Conservation (phyloP, 2,888 invertebrate genomes). For the Tipula confusa region DNA sequence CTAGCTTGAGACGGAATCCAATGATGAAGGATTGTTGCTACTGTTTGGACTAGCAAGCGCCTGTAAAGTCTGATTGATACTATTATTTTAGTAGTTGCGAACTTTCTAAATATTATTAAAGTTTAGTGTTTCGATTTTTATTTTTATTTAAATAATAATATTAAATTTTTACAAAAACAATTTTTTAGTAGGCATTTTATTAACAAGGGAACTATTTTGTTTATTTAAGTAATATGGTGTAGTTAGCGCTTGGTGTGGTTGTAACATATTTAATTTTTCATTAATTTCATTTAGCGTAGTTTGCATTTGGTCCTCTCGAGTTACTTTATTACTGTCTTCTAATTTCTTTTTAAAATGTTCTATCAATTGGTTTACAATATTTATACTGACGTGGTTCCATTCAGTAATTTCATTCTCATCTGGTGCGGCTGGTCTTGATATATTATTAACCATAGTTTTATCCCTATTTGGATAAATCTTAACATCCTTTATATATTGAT, state of each 20-base stretch:
- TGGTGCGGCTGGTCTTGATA: background rate
- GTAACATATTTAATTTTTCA: background rate
- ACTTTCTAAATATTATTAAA: too few relatives aligned
- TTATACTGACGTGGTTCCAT: background rate
- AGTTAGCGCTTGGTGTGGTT: background rate
- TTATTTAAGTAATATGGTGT: too few relatives aligned
- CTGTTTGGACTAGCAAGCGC: too few relatives aligned
- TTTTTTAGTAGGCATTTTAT: too few relatives aligned
- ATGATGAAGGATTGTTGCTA: too few relatives aligned
- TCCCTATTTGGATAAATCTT: background rate
- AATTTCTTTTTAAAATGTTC: background rate
- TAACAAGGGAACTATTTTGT: too few relatives aligned
- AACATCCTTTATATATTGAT: background rate
- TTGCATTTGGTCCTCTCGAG: background rate
- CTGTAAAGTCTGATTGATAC: too few relatives aligned
- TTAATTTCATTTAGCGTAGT: background rate
- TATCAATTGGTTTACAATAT: background rate
- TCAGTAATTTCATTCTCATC: background rate
- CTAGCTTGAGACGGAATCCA: too few relatives aligned
- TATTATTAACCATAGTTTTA: background rate
- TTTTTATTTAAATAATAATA: too few relatives aligned
- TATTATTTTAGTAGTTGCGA: too few relatives aligned
- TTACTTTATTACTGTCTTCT: background rate
- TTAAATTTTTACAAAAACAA: too few relatives aligned
- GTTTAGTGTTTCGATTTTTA: too few relatives aligned